phyloP scores from a whole-genome alignment of 2,888 invertebrate genomes.

The Leptopilina drosophilae region DNA sequence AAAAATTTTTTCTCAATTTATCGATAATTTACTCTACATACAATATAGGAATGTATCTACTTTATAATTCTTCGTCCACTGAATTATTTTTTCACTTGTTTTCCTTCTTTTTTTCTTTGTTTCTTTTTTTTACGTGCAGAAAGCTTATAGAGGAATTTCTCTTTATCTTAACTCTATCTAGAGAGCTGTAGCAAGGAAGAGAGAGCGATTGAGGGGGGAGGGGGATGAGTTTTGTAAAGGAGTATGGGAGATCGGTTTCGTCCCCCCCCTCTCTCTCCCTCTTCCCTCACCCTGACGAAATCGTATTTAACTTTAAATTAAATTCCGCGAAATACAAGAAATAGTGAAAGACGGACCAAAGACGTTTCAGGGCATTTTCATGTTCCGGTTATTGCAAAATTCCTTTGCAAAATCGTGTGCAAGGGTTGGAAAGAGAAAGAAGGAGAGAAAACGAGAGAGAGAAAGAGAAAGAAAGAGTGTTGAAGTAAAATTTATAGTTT shows the following conservation, averaged over 20 bases:
- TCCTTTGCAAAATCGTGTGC: constrained; percentile 15
- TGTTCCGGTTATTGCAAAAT: constrained; percentile 41
- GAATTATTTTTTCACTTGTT: neutral
- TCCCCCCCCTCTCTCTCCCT: neutral
- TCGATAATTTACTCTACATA: neutral
- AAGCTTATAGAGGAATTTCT: constrained; percentile 24
- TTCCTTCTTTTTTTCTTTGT: neutral
- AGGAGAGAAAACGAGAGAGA: too few relatives aligned
- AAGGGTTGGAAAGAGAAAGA: neutral
- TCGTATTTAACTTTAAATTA: constrained; percentile 61
- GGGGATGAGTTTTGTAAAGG: neutral
- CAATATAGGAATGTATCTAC: neutral
- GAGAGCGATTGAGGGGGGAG: neutral
- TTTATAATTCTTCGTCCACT: constrained; percentile 3
- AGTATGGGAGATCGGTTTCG: neutral
- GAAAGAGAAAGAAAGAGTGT: neutral
- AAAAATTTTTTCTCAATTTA: neutral
- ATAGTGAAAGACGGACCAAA: constrained; percentile 27
- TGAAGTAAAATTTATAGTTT: constrained; percentile 27
- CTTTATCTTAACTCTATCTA: constrained; percentile 25
- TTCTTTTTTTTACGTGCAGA: neutral
- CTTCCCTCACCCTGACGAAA: neutral
- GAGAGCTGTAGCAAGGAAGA: neutral
- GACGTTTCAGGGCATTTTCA: constrained; percentile 29
- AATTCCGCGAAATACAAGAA: constrained; percentile 57